These are phyloP conservation scores for Strix uralensis DNA, from an alignment of 2,113 vertebrate species.

Conservation along the genomic window DNA sequence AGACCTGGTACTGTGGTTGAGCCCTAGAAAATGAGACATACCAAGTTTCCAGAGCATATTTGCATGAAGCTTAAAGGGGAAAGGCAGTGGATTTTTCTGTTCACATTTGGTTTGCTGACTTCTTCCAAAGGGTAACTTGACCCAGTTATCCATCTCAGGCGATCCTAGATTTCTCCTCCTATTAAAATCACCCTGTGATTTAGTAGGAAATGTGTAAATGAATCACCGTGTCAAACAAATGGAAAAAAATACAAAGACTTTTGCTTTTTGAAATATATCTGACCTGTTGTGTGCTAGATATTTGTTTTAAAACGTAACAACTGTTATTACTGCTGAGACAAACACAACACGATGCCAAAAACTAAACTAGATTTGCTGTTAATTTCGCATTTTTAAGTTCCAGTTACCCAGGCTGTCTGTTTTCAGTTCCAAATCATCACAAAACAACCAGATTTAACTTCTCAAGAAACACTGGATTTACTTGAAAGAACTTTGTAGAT, in stretches of 20 bases:
- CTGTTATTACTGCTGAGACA: slow-evolving; percentile 34
- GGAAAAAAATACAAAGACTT: neutral
- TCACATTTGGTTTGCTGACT: neutral
- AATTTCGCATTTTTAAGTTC: neutral
- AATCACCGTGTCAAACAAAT: slow-evolving; percentile 29
- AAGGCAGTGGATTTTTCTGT: neutral
- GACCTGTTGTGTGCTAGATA: slow-evolving; percentile 5
- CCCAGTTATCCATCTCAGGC: neutral
- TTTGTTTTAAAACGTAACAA: slow-evolving; percentile 4
- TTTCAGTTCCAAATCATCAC: slow-evolving; percentile 24
- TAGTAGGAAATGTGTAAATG: neutral
- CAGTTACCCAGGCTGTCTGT: slow-evolving; percentile 25
- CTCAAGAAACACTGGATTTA: slow-evolving; percentile 51
- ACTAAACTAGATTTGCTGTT: neutral
- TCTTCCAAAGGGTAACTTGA: slow-evolving; percentile 24
- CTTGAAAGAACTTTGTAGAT: slow-evolving; percentile 43
- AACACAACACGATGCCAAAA: slow-evolving; percentile 24
- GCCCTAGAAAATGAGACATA: slow-evolving; percentile 27
- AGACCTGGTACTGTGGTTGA: slow-evolving; percentile 26
- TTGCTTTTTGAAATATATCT: neutral
- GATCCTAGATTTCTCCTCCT: slow-evolving; percentile 4
- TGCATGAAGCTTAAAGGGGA: neutral
- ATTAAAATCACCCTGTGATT: neutral
- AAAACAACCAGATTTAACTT: slow-evolving; percentile 36
- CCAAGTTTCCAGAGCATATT: neutral